These are phyloP conservation scores for Loris lydekkerianus DNA, from an alignment of 2,797 vertebrate species.

Conservation along the genomic window DNA sequence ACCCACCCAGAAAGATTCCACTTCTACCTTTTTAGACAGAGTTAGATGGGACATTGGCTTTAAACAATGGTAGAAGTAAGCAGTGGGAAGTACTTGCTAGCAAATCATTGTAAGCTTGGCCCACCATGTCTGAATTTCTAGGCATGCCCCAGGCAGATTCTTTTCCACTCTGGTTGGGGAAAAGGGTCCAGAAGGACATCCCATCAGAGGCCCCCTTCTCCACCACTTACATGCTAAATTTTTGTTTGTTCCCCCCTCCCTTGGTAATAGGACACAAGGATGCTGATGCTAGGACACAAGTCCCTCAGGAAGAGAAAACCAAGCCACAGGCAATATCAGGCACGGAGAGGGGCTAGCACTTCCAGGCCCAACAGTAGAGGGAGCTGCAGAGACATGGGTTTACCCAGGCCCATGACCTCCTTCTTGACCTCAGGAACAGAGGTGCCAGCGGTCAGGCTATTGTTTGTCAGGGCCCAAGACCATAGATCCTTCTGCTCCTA, in stretches of 20 bases:
- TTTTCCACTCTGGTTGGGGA: not conserved
- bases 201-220: not conserved
- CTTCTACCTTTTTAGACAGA: not conserved
- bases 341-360: not conserved
- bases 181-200: not conserved
- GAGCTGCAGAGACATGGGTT: not conserved
- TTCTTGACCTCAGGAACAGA: too few species aligned
- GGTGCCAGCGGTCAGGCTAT: rapidly evolving
- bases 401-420: not conserved
- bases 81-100: not conserved
- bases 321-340: not conserved
- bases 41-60: not conserved
- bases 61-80: not conserved
- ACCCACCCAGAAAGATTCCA: not conserved
- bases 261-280: not conserved
- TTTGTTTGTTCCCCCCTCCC: not conserved
- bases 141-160: too few species aligned
- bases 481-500: not conserved
- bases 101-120: not conserved
- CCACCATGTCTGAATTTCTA: not conserved
- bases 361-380: not conserved
- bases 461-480: not conserved
- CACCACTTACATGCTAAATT: not conserved
- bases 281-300: not conserved
- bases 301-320: not conserved